Evolutionary conservation across 2,113 vertebrate species (phyloP).

Genomic region (Narcine bancroftii): DNA sequence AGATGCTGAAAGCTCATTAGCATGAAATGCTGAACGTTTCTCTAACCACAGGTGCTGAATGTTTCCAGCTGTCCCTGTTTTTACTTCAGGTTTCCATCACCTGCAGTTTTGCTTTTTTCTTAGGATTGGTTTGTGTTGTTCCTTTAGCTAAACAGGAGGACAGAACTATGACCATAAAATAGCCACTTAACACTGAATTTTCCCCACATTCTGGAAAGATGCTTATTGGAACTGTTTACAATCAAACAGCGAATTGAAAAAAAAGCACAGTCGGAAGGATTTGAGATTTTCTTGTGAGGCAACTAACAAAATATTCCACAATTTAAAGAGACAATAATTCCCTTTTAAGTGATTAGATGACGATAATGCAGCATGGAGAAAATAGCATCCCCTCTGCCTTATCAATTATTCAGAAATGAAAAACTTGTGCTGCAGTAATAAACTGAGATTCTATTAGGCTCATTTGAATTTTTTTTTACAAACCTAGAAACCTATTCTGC

Average conservation of each 20-base stretch:
- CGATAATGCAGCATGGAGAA: neutral
- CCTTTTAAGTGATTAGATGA: neutral
- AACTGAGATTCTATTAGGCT: neutral
- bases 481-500: neutral
- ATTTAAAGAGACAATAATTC: neutral
- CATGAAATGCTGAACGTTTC: too few species aligned
- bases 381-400: neutral
- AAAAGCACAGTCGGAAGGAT: neutral
- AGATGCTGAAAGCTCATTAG: too few species aligned
- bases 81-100: too few species aligned
- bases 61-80: too few species aligned
- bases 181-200: neutral
- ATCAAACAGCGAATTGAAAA: neutral
- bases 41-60: too few species aligned
- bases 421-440: slow-evolving; percentile 16
- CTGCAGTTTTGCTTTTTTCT: too few species aligned
- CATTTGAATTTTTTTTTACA: slow-evolving; percentile 15
- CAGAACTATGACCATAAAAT: neutral
- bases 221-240: neutral
- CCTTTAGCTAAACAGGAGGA: neutral
- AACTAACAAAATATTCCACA: neutral
- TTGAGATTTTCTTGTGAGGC: neutral
- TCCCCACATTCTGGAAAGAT: neutral
- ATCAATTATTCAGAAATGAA: slow-evolving; percentile 22
- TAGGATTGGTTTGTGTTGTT: neutral